Percentiles rank a stretch among this genome's conserved stretches.
These are phyloP conservation scores for Drosophila yooni DNA, from an alignment of 2,888 invertebrate species.

Conservation along the genomic window DNA sequence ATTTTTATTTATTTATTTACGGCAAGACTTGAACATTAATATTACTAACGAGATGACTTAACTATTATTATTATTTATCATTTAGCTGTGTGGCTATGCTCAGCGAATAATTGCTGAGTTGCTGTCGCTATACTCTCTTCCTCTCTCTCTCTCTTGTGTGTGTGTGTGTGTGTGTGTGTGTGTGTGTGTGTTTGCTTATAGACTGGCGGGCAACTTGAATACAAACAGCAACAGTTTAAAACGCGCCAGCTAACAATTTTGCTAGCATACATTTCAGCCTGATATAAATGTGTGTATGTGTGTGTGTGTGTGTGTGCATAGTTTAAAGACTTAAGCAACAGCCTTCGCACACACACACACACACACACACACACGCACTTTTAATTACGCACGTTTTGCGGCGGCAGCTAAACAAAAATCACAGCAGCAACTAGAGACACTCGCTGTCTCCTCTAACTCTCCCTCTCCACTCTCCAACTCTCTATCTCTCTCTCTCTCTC, in stretches of 20 bases:
- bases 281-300: background rate
- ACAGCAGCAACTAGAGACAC: slow-evolving; percentile 48
- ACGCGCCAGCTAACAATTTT: slow-evolving; percentile 27
- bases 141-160: background rate
- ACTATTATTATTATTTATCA: background rate
- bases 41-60: background rate
- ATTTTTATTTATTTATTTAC: background rate
- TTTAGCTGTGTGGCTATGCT: background rate
- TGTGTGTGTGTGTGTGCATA: slow-evolving; percentile 34
- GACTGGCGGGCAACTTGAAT: slow-evolving; percentile 7
- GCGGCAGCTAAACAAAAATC: slow-evolving; percentile 63
- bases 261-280: slow-evolving; percentile 32
- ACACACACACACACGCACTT: slow-evolving; percentile 45
- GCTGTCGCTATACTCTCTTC: background rate
- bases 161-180: slow-evolving; percentile 28
- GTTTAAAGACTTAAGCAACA: slow-evolving; percentile 51
- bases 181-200: slow-evolving; percentile 25
- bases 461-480: background rate
- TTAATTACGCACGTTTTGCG: slow-evolving; percentile 82
- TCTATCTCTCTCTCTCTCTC: background rate
- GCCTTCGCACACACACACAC: slow-evolving; percentile 28
- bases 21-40: background rate
- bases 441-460: background rate
- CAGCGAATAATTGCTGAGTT: background rate
- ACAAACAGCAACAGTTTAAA: slow-evolving; percentile 64